Conservation (phyloP, 2,113 vertebrate species). For the Poeciliopsis turrubarensis region DNA sequence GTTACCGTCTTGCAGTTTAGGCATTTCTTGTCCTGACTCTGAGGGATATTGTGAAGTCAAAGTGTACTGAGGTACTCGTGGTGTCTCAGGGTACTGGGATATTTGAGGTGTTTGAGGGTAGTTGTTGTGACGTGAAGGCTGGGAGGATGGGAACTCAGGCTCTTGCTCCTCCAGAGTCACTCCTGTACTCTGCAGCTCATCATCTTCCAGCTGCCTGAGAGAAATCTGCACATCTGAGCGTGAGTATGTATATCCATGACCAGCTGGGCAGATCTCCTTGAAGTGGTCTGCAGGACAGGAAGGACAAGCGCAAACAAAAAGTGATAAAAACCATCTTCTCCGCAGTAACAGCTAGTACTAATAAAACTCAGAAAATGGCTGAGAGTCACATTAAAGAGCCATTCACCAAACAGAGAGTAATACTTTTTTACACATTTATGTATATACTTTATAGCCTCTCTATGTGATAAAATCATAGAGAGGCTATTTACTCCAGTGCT, state of each 20-base stretch:
- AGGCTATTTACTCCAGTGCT: background rate
- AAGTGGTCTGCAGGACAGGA: slow-evolving; percentile 76
- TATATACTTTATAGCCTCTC: background rate
- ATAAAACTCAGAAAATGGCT: background rate
- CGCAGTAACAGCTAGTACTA: background rate
- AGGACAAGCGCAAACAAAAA: slow-evolving; percentile 48
- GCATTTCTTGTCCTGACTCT: slow-evolving; percentile 42
- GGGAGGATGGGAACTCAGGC: slow-evolving; percentile 60
- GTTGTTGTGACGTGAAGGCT: slow-evolving; percentile 45
- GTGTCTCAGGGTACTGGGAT: slow-evolving; percentile 53
- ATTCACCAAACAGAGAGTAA: background rate
- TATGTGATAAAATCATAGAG: background rate
- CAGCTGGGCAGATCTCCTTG: slow-evolving; percentile 84
- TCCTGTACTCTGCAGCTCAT: slow-evolving; percentile 79
- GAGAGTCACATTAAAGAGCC: too few species aligned
- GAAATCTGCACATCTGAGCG: slow-evolving; percentile 83
- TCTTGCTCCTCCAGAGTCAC: slow-evolving; percentile 69
- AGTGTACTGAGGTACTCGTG: slow-evolving; percentile 43
- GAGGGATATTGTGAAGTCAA: slow-evolving; percentile 51
- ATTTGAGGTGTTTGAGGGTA: slow-evolving; percentile 53
- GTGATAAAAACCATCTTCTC: slow-evolving; percentile 35
- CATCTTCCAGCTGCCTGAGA: slow-evolving; percentile 86
- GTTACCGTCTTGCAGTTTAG: slow-evolving; percentile 57
- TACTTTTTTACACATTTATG: background rate
- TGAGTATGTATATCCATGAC: slow-evolving; percentile 83